Evolutionary conservation across 2,888 invertebrate species (phyloP), one percentile per base, ranked within the genome.

Genomic region (Campopleginae sp.): DNA sequence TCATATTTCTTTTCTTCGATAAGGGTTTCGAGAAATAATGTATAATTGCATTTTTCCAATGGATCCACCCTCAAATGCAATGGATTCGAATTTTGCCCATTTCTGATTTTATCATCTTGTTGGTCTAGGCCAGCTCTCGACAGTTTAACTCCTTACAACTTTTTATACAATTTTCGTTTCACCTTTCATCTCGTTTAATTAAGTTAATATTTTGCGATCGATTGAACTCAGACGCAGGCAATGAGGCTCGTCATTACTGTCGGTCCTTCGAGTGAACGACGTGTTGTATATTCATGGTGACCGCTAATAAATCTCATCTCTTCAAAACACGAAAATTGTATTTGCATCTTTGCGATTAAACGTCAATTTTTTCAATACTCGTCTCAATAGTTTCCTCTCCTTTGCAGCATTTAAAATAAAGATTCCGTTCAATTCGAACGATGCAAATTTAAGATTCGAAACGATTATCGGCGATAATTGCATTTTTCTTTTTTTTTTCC

Each of bases 51-150:
- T 33, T 44, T 12, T 33, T 58, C 17, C 27, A 31, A 17, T 27
- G 4, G 14, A 44, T n/a, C 10, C 23, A 27, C n/a, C 31, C 8
- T 31, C 68, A 19, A 72, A 68, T 68, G 38, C 12, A 66, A 68
- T 27, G 12, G 42, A 54, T 68, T 65, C 8, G 42, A 76, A 77
- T 51, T 66, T 77, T 77, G 38, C 66, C 68, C 77, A 58, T 77
- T 77, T 54, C 54, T 66, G 68, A 77, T 76, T 82, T 77, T 33
- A 80, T 27, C 14, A 14, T 77, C 78, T 74, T 76, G 78, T 74
- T 84, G 81, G 65, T 84, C 84, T 84, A 86, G 85, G 85, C 87
- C 87, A 84, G 86, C 66, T 70, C 70, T 77, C 65, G 66, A 77
- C 68, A 46, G 80, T 63, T 63, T 33, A 71, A 44, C 42, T 79